Conservation (phyloP, 1,140 invertebrate species). For the Nebria ingens region DNA sequence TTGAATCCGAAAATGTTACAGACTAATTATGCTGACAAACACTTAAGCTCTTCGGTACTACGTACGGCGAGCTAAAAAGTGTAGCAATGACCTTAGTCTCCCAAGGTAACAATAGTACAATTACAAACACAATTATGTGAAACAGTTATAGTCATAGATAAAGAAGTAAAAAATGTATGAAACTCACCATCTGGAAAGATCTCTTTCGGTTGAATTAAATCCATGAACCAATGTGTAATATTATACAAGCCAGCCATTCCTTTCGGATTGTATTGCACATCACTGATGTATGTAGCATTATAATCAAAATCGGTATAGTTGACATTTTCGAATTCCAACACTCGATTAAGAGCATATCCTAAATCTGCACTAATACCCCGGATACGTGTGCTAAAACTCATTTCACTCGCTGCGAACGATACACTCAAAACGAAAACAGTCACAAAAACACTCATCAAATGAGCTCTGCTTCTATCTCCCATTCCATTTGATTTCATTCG, state of each 20-base stretch:
- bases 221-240: slow-evolving; percentile 44
- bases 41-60: too few relatives aligned
- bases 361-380: slow-evolving; percentile 36
- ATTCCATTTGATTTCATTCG: background rate
- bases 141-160: too few relatives aligned
- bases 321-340: slow-evolving; percentile 34
- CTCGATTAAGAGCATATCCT: slow-evolving; percentile 35
- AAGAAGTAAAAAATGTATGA: too few relatives aligned
- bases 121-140: too few relatives aligned
- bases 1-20: too few relatives aligned
- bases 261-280: slow-evolving; percentile 40
- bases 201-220: slow-evolving; percentile 37
- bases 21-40: too few relatives aligned
- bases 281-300: slow-evolving; percentile 26
- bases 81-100: too few relatives aligned
- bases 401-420: background rate
- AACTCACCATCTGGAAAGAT: slow-evolving; percentile 44
- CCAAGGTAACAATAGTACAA: too few relatives aligned
- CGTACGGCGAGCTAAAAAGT: too few relatives aligned
- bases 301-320: slow-evolving; percentile 35
- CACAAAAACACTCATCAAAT: slow-evolving; percentile 10
- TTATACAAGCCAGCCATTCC: slow-evolving; percentile 51
- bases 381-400: slow-evolving; percentile 27
- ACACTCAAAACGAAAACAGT: background rate
- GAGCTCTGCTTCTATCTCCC: background rate